phyloP scores from a whole-genome alignment of 1,140 invertebrate species.

The Orchesella cincta region DNA sequence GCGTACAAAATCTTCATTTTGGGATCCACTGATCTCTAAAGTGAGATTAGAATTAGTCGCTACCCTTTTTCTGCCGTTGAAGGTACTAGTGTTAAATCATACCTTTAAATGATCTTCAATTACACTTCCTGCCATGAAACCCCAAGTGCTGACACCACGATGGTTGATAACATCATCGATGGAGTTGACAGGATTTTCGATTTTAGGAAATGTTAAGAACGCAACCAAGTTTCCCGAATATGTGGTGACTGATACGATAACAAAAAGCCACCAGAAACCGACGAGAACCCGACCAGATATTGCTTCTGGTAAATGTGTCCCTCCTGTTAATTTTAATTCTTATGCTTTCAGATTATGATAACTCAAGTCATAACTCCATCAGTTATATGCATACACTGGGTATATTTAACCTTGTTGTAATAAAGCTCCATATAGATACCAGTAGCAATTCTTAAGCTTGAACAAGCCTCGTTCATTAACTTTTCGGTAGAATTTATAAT shows the following conservation, averaged over 20 bases:
- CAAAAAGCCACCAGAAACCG: constrained; percentile 90
- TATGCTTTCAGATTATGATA: background rate
- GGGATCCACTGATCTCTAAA: constrained; percentile 42
- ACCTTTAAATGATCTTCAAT: constrained; percentile 70
- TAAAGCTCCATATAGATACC: constrained; percentile 87
- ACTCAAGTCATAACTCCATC: background rate
- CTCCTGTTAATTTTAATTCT: constrained; percentile 65
- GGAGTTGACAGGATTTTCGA: constrained; percentile 73
- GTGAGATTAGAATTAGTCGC: constrained; percentile 12
- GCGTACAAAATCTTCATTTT: constrained; percentile 57
- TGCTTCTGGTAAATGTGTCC: constrained; percentile 77
- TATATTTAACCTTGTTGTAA: constrained; percentile 80
- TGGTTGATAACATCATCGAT: constrained; percentile 70
- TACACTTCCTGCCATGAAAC: constrained; percentile 70
- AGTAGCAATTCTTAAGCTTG: constrained; percentile 74
- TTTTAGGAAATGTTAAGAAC: constrained; percentile 87
- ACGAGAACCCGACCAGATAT: constrained; percentile 85
- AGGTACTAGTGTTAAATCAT: constrained; percentile 28
- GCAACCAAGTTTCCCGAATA: constrained; percentile 92
- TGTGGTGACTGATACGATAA: constrained; percentile 84
- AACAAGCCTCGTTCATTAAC: constrained; percentile 63
- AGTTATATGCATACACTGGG: background rate
- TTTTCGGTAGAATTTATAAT: constrained; percentile 63
- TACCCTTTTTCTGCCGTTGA: constrained; percentile 32
- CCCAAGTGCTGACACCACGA: constrained; percentile 67